Base-by-base conservation (phyloP, 1,140 invertebrate species). In the Delia radicum region DNA sequence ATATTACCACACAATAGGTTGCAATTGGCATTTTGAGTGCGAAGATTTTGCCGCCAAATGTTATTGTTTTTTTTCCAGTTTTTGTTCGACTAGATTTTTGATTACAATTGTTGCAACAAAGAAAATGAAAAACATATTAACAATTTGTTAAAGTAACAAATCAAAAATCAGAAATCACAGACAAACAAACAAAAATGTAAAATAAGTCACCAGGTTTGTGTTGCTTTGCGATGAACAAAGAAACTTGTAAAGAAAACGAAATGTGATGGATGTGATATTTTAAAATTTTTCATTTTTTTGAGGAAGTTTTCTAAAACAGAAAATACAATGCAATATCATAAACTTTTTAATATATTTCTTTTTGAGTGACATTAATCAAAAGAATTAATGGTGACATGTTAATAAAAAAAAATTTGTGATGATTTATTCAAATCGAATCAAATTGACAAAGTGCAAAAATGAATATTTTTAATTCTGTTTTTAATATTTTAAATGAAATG, bases 21-120 rank as follows among this genome's bases (percentile, higher is more conserved):
- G 24, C 48, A 55, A 55, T 55, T 55, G 48, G 48, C 48, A 55
- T 55, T 55, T 55, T 18, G 48, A 55, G 48, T 21, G 48, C 48
- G 48, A 55, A 21, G 48, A 55, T 55, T 55, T 55, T 55, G 48
- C 48, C 48, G 48, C 48, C 48, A 55, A 55, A 55, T 55, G 48
- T 55, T 55, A 55, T 55, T 55, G 48, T 55, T 3, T 55, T 21
- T 42, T 42, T 42, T 42, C 13, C 7, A 7, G 7, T 10, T 42
- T 42, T 42, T 15, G 2, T 42, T 42, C 12, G n/a, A 5, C 18
- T 0, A 55, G 21, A 55, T 55, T 10, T 21, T 21, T 18, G 48
- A 21, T 55, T 55, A 55, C n/a, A 21, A 4, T 55, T 1, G n/a
- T n/a, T 18, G n/a, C 48, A 55, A 55, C 48, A 21, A 18, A 55